Percentiles rank a stretch among this genome's conserved stretches.
phyloP scores from a whole-genome alignment of 53 echinoderm and acorn worm species.

The Echinometra lucunter region DNA sequence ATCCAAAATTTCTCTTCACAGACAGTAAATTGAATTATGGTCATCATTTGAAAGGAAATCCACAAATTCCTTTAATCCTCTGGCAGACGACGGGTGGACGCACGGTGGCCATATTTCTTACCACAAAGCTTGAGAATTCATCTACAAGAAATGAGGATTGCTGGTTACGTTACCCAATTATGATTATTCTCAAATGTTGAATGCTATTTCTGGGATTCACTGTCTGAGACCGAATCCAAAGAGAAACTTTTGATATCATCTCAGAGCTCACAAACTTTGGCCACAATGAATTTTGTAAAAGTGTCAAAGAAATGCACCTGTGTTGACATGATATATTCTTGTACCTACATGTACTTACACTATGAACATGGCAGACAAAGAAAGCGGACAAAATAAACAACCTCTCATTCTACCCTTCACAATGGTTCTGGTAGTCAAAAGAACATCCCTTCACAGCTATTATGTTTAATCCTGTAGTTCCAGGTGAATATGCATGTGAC shows the following conservation, averaged over 20 bases:
- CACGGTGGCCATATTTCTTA: background rate
- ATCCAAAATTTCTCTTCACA: background rate
- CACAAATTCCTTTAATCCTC: slow-evolving; percentile 12
- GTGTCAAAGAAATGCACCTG: background rate
- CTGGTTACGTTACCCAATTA: background rate
- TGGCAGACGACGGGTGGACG: background rate
- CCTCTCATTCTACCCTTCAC: too few species aligned
- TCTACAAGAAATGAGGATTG: background rate
- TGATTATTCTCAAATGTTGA: background rate
- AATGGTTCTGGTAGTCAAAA: too few species aligned
- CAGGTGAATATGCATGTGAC: too few species aligned
- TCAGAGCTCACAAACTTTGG: too few species aligned
- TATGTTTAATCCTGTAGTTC: too few species aligned
- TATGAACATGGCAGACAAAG: too few species aligned
- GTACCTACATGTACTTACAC: background rate
- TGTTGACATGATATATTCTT: background rate
- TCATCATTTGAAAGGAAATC: slow-evolving; percentile 2
- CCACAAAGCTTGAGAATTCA: background rate
- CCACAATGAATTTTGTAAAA: background rate
- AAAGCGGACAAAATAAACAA: too few species aligned
- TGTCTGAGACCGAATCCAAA: background rate
- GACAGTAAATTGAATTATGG: background rate
- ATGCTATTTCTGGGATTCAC: background rate
- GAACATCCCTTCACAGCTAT: too few species aligned
- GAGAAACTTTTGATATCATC: too few species aligned